Evolutionary conservation across 2,888 invertebrate genomes (phyloP).

Genomic region (Callyntrura sp.): DNA sequence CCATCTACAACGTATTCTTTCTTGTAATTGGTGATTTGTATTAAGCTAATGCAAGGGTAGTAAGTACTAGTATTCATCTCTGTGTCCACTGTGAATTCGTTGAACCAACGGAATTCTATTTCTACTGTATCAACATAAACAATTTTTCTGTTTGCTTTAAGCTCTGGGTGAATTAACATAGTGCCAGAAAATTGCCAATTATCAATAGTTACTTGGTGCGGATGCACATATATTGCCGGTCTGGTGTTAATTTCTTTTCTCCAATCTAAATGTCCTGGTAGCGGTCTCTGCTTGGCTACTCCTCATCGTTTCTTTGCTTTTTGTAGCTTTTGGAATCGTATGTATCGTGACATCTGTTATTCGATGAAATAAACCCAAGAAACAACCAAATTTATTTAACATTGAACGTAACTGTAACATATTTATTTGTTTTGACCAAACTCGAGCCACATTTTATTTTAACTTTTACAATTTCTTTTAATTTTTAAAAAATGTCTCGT

Average conservation of each 20-base stretch:
- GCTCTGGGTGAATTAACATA: neutral
- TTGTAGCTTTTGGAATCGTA: no score
- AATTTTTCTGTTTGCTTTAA: neutral
- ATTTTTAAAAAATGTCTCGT: no score
- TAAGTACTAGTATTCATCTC: constrained; percentile 16
- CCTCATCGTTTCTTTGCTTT: no score
- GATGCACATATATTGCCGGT: neutral
- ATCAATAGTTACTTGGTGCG: neutral
- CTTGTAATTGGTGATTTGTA: constrained; percentile 22
- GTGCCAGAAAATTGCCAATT: neutral
- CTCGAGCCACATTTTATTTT: no score
- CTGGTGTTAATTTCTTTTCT: neutral
- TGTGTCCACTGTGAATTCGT: constrained; percentile 43
- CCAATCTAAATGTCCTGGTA: constrained; percentile 31
- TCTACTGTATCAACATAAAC: constrained; percentile 5
- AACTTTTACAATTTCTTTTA: no score
- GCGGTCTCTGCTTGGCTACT: no score
- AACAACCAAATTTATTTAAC: no score
- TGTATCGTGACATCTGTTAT: no score
- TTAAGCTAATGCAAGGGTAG: neutral
- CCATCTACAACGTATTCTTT: constrained; percentile 36
- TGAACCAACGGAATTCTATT: neutral
- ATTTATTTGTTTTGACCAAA: no score
- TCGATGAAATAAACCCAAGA: no score
- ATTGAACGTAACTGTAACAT: no score